A percentile compares a stretch with the other conserved stretches of the same genome.
Evolutionary conservation across 2,797 vertebrate genomes (phyloP).

Genomic region (Paratrypauchen microcephalus): DNA sequence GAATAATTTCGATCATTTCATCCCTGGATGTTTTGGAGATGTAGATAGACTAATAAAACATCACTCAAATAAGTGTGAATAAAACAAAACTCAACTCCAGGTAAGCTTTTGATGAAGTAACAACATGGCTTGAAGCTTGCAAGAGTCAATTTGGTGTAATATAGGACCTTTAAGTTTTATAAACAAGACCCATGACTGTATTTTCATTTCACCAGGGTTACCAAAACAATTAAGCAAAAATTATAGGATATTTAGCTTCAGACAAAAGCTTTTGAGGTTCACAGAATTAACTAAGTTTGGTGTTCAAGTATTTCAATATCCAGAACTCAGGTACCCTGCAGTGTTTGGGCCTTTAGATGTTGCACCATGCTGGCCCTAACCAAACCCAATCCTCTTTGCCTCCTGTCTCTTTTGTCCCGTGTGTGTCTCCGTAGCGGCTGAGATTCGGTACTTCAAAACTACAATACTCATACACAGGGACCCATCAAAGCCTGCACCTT

Average conservation of each 20-base stretch:
- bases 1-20: too few species aligned
- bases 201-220: neutral
- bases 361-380: neutral
- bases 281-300: neutral
- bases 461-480: conserved; percentile 19
- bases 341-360: neutral
- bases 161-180: too few species aligned
- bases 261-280: neutral
- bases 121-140: too few species aligned
- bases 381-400: conserved; percentile 9
- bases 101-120: too few species aligned
- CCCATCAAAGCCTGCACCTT: conserved; percentile 26
- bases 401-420: conserved; percentile 7
- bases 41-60: too few species aligned
- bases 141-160: too few species aligned
- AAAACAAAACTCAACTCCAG: too few species aligned
- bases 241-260: neutral
- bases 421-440: conserved; percentile 8
- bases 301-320: neutral
- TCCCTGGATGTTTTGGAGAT: too few species aligned
- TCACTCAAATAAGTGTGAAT: too few species aligned
- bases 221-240: neutral
- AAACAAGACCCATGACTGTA: too few species aligned
- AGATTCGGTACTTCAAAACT: conserved; percentile 19
- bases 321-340: neutral